Evolutionary conservation across 2,888 invertebrate genomes (phyloP).

Genomic region (Plutella xylostella): DNA sequence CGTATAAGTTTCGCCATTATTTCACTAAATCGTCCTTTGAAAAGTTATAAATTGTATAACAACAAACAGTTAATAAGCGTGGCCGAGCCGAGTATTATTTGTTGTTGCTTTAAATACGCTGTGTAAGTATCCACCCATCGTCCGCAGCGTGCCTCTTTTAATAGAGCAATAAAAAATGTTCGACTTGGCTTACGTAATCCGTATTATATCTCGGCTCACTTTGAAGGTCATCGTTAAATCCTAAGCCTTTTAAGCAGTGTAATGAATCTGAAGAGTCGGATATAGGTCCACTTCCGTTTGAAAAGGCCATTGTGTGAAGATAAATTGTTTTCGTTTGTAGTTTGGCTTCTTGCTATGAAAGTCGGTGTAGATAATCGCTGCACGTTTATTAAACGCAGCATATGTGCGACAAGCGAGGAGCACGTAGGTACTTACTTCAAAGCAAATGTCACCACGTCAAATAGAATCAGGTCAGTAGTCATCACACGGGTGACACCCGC

Average conservation of each 20-base stretch:
- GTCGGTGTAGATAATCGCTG: not conserved
- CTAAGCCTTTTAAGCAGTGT: not conserved
- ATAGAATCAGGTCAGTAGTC: constrained; percentile 1
- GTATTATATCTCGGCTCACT: constrained; percentile 58
- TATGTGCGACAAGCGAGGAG: not conserved
- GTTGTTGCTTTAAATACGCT: constrained; percentile 42
- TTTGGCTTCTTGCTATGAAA: not conserved
- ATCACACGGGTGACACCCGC: no score
- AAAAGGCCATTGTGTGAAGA: not conserved
- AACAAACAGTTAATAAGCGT: no score
- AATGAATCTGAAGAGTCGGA: not conserved
- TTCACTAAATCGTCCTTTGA: no score
- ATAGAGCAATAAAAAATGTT: constrained; percentile 67
- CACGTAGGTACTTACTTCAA: no score
- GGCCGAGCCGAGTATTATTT: no score
- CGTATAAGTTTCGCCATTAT: no score
- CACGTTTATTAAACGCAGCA: not conserved
- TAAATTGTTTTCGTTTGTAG: not conserved
- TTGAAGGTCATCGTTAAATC: constrained; percentile 44
- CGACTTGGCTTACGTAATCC: constrained; percentile 65
- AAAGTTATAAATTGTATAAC: no score
- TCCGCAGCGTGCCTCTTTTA: constrained; percentile 62
- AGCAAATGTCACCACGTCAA: not conserved
- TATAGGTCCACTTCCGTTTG: not conserved
- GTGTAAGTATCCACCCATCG: constrained; percentile 59